Evolutionary conservation across 2,888 invertebrate genomes (phyloP).

Genomic region (Drosophila nigricruria): DNA sequence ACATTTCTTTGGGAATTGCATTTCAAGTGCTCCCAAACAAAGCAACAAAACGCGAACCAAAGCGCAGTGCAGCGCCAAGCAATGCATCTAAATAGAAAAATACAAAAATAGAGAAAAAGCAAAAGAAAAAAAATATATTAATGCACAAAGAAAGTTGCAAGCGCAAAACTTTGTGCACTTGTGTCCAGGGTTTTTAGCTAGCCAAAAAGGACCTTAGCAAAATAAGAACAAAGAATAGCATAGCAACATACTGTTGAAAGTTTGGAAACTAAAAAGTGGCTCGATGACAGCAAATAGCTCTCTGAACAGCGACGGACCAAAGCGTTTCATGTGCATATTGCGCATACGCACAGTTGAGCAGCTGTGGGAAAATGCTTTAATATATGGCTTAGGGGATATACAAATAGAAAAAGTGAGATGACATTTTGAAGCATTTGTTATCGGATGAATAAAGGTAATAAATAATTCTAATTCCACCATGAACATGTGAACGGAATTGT

Average conservation of each 20-base stretch:
- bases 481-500: too few relatives aligned
- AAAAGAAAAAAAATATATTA: slow-evolving; percentile 66
- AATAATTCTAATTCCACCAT: neutral
- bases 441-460: neutral
- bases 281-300: slow-evolving; percentile 51
- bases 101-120: slow-evolving; percentile 11
- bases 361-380: neutral
- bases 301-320: slow-evolving; percentile 15
- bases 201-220: neutral
- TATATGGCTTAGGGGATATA: too few relatives aligned
- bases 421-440: neutral
- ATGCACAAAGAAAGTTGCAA: slow-evolving; percentile 52
- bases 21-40: slow-evolving; percentile 42
- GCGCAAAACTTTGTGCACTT: slow-evolving; percentile 52
- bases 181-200: slow-evolving; percentile 29
- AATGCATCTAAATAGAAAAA: slow-evolving; percentile 53
- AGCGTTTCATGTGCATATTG: slow-evolving; percentile 20
- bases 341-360: slow-evolving; percentile 46
- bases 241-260: slow-evolving; percentile 27
- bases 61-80: slow-evolving; percentile 25
- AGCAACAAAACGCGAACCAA: slow-evolving; percentile 33
- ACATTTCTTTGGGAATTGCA: slow-evolving; percentile 63
- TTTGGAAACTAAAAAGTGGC: slow-evolving; percentile 48
- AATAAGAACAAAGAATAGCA: neutral
- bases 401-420: neutral